Conservation (phyloP, 2,888 invertebrate genomes). For the Dynastes tityus region DNA sequence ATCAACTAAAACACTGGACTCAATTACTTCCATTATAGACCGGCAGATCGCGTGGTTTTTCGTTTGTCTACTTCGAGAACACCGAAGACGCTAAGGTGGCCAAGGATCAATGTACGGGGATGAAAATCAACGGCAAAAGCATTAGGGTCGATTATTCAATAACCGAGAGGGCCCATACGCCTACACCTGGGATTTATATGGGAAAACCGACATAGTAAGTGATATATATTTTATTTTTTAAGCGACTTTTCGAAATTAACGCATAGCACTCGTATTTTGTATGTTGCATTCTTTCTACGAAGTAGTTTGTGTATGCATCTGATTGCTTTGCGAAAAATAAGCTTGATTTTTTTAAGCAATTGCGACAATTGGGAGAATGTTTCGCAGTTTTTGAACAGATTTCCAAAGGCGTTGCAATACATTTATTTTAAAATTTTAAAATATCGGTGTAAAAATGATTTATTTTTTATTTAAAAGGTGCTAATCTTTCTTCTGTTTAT, state of each 20-base stretch:
- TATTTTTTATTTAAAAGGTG: too few species aligned
- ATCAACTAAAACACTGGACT: too few species aligned
- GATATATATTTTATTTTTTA: constrained; percentile 31
- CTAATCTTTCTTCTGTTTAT: constrained; percentile 1
- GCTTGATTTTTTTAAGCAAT: neutral
- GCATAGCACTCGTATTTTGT: constrained; percentile 20
- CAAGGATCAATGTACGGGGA: constrained; percentile 93
- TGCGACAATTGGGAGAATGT: constrained; percentile 30
- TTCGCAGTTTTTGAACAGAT: constrained; percentile 44
- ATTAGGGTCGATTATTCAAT: constrained; percentile 97
- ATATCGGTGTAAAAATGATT: neutral
- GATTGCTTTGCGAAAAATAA: constrained; percentile 28
- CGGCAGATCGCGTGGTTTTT: constrained; percentile 95
- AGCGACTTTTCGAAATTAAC: neutral
- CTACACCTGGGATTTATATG: constrained; percentile 98
- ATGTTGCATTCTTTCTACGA: neutral
- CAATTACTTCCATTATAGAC: constrained; percentile 74
- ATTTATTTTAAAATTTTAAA: constrained; percentile 49
- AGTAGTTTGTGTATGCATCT: neutral
- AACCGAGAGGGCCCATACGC: constrained; percentile 96
- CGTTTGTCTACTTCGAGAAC: constrained; percentile 94
- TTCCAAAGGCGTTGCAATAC: constrained; percentile 63
- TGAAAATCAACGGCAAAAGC: constrained; percentile 93
- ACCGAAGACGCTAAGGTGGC: constrained; percentile 93
- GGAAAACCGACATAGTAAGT: constrained; percentile 90